These are phyloP conservation scores for Auanema freiburgensis DNA, from an alignment of 2,888 invertebrate genomes.

Conservation along the genomic window DNA sequence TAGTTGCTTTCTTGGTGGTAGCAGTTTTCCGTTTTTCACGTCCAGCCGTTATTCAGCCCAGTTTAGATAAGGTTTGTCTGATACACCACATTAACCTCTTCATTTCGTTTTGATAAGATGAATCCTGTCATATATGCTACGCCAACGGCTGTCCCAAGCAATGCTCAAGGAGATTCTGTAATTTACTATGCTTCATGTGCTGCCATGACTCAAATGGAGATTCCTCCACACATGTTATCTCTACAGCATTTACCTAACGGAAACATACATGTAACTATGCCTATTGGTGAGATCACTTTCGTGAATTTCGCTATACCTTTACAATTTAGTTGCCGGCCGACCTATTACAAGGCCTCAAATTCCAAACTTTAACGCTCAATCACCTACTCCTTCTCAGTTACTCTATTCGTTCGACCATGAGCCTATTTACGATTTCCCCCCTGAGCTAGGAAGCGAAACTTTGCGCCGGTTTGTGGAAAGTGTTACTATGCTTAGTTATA, in stretches of 20 bases:
- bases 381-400: conserved; percentile 53
- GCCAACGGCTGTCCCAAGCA: conserved; percentile 31
- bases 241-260: conserved; percentile 56
- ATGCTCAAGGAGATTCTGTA: conserved; percentile 36
- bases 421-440: conserved; percentile 57
- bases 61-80: conserved; percentile 10
- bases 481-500: neutral
- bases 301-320: neutral
- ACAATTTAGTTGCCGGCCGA: conserved; percentile 19
- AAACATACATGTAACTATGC: conserved; percentile 56
- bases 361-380: conserved; percentile 37
- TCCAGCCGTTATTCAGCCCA: conserved; percentile 3
- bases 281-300: conserved; percentile 26
- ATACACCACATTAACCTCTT: no score
- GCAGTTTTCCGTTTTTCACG: conserved; percentile 40
- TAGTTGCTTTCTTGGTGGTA: conserved; percentile 38
- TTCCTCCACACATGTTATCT: conserved; percentile 52
- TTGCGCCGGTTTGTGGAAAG: neutral
- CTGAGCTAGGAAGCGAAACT: conserved; percentile 27
- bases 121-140: conserved; percentile 48
- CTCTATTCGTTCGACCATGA: conserved; percentile 59
- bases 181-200: conserved; percentile 41
- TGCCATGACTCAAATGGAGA: conserved; percentile 43
- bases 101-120: conserved; percentile 5
- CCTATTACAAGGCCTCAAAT: conserved; percentile 38